Conservation (phyloP, 2,888 invertebrate species). For the Drosophila glabriapex region DNA sequence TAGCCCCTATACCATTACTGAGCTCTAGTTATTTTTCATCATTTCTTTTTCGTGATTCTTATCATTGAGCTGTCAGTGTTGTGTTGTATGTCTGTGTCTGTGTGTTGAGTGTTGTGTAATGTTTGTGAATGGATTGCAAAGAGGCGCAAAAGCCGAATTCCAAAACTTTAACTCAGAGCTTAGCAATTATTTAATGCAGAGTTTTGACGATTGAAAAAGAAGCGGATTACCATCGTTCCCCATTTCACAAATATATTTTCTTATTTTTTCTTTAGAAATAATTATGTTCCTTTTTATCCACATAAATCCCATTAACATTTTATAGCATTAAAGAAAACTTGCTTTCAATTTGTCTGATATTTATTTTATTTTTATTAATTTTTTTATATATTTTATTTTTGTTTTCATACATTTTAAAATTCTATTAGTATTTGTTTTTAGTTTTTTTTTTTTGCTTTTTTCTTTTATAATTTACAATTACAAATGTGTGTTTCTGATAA, state of each 20-base stretch:
- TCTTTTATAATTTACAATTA: constrained; percentile 61
- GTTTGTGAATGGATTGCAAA: constrained; percentile 30
- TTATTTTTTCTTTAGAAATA: accelerated
- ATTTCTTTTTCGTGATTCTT: constrained; percentile 55
- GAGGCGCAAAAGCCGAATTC: background rate
- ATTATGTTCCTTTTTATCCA: background rate
- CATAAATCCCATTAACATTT: constrained; percentile 1
- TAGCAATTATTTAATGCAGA: background rate
- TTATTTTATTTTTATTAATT: constrained; percentile 63
- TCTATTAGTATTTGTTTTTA: constrained; percentile 57
- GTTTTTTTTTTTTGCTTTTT: constrained; percentile 22
- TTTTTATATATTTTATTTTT: constrained; percentile 34
- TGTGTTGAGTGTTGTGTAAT: constrained; percentile 5
- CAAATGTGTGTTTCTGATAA: constrained; percentile 57
- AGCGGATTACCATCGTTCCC: no score
- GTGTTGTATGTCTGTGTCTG: background rate
- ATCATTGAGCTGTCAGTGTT: constrained; percentile 45
- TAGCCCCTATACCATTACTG: background rate
- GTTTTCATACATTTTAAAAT: constrained; percentile 65
- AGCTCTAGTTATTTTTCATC: constrained; percentile 60
- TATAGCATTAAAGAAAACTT: background rate
- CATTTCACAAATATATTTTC: background rate
- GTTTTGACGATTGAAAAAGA: background rate
- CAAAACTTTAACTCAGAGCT: background rate
- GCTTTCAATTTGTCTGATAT: constrained; percentile 55